Conservation (phyloP, 92 coral and sea anemone species). For the Bergia sp. region DNA sequence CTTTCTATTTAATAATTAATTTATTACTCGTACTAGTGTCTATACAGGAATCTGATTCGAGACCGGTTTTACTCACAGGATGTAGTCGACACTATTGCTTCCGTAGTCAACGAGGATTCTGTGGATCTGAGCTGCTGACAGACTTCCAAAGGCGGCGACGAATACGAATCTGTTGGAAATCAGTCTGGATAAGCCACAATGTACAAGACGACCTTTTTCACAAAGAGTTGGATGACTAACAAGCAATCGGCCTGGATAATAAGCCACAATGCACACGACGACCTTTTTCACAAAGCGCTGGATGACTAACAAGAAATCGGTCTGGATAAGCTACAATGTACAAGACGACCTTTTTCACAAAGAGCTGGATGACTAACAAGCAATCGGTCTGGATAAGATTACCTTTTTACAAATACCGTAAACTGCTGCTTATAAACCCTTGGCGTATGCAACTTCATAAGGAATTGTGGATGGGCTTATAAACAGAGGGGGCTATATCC, state of each 20-base stretch:
- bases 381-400: too few relatives aligned
- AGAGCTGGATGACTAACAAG: too few relatives aligned
- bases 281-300: too few relatives aligned
- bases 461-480: too few relatives aligned
- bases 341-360: not conserved
- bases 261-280: not conserved
- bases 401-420: too few relatives aligned
- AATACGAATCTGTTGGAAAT: constrained; percentile 49
- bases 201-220: not conserved
- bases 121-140: constrained; percentile 55
- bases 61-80: constrained; percentile 39
- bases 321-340: not conserved
- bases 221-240: too few relatives aligned
- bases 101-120: constrained; percentile 57
- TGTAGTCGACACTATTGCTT: constrained; percentile 51
- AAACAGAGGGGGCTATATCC: too few relatives aligned
- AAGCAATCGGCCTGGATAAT: too few relatives aligned
- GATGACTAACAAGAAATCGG: not conserved
- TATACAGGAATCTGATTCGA: not conserved
- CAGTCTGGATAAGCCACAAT: not conserved
- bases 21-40: not conserved
- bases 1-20: not conserved
- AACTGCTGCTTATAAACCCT: too few relatives aligned
- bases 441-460: too few relatives aligned
- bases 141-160: constrained; percentile 44